Conservation (phyloP, 2,113 vertebrate genomes). For the Oxygymnocypris stewartii region DNA sequence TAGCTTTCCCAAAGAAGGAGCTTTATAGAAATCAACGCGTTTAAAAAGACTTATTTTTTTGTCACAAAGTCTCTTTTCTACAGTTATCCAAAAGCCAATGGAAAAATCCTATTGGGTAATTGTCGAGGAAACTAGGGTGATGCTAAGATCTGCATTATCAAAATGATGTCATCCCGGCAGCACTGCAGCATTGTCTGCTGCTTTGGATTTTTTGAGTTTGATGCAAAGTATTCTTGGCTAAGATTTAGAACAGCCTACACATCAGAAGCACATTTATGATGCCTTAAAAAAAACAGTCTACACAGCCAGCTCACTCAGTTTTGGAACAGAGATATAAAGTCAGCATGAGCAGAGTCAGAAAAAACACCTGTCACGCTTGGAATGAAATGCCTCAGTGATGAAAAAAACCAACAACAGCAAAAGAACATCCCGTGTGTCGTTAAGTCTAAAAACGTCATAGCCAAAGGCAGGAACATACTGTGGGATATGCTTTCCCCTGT, state of each 20-base stretch:
- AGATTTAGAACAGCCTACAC: background rate
- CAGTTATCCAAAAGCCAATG: no score
- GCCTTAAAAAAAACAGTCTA: background rate
- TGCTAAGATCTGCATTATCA: no score
- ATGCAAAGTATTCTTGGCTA: background rate
- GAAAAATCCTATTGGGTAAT: no score
- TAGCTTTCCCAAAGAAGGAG: no score
- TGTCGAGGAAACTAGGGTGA: no score
- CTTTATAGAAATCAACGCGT: no score
- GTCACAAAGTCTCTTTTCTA: no score
- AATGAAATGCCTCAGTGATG: background rate
- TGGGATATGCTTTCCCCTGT: constrained; percentile 16
- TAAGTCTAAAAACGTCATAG: constrained; percentile 26
- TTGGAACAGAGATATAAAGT: background rate
- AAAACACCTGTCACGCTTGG: background rate
- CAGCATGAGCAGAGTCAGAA: background rate
- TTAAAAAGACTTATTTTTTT: no score
- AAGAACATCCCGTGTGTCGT: background rate
- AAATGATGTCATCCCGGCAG: no score
- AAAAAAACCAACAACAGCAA: accelerated
- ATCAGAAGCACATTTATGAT: background rate
- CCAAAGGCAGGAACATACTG: constrained; percentile 8
- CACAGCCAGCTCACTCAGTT: background rate
- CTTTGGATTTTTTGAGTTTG: background rate
- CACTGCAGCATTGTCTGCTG: background rate